These are phyloP conservation scores for Gymnothorax javanicus DNA, from an alignment of 2,797 vertebrate species.

Conservation along the genomic window DNA sequence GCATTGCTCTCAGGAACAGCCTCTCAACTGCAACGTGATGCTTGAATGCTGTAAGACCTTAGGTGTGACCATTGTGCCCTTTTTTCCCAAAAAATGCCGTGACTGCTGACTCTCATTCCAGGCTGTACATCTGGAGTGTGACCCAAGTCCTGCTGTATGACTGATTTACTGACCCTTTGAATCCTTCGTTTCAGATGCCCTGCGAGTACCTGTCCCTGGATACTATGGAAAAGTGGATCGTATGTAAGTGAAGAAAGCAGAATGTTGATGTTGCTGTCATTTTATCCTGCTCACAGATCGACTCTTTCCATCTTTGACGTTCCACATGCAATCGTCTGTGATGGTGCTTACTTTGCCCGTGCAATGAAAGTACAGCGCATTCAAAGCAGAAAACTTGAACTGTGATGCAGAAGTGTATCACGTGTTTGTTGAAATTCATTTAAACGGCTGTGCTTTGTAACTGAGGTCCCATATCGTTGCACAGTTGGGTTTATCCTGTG, in stretches of 20 bases:
- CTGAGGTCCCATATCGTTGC: not conserved
- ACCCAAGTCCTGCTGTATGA: not conserved
- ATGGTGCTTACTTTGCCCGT: too few species aligned
- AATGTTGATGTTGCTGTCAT: not conserved
- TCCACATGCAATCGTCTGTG: not conserved
- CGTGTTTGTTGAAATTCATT: not conserved
- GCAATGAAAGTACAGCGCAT: too few species aligned
- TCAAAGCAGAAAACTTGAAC: too few species aligned
- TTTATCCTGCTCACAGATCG: not conserved
- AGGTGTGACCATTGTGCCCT: not conserved
- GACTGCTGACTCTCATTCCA: not conserved
- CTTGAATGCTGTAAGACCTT: not conserved
- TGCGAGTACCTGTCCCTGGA: constrained; percentile 98
- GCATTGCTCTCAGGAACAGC: too few species aligned
- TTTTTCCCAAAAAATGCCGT: not conserved
- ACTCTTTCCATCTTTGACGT: not conserved
- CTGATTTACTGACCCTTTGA: not conserved
- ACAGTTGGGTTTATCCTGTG: constrained; percentile 97
- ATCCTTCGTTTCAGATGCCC: constrained; percentile 82
- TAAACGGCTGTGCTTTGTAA: not conserved
- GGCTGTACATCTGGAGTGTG: not conserved
- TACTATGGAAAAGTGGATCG: constrained; percentile 98
- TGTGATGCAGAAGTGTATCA: not conserved
- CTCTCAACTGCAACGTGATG: too few species aligned
- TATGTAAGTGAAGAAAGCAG: constrained; percentile 82